Evolutionary conservation across 35 echinoderm and acorn worm species (phyloP).

Genomic region (Apostichopus japonicus): DNA sequence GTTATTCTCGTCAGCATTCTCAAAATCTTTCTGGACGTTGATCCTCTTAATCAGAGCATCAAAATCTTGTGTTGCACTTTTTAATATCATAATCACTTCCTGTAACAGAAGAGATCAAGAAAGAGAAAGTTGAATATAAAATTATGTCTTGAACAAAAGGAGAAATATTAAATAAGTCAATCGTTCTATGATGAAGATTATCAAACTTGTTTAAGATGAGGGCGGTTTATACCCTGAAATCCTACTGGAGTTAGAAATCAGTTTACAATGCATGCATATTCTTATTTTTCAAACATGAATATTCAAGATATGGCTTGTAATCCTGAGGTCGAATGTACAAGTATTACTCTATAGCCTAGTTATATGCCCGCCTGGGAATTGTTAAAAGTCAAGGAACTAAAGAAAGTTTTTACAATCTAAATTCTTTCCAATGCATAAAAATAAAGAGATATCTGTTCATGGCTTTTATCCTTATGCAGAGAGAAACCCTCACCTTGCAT

Average conservation of each 20-base stretch:
- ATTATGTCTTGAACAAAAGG: too few species aligned
- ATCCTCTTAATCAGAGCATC: slow-evolving; percentile 93
- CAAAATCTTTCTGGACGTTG: slow-evolving; percentile 96
- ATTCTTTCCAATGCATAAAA: neutral
- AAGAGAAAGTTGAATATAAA: too few species aligned
- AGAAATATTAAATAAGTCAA: too few species aligned
- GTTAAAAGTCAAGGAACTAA: too few species aligned
- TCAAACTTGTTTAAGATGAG: neutral
- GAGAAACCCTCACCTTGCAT: slow-evolving; percentile 76
- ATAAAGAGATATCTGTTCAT: neutral
- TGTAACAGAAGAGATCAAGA: slow-evolving; percentile 19
- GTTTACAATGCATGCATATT: too few species aligned
- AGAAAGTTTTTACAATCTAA: too few species aligned
- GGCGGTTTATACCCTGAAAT: neutral
- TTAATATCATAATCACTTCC: slow-evolving; percentile 99
- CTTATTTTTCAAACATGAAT: too few species aligned
- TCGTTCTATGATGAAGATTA: too few species aligned
- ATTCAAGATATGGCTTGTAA: neutral
- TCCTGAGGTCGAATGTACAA: neutral
- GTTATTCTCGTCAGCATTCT: slow-evolving; percentile 90
- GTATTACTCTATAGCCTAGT: too few species aligned
- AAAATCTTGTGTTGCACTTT: slow-evolving; percentile 94
- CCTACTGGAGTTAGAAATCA: too few species aligned
- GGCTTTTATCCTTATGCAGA: neutral
- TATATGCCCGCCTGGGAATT: too few species aligned